Evolutionary conservation across 1,140 invertebrate genomes (phyloP), one percentile per base, ranked within the genome.

Genomic region (Theocolax elegans): DNA sequence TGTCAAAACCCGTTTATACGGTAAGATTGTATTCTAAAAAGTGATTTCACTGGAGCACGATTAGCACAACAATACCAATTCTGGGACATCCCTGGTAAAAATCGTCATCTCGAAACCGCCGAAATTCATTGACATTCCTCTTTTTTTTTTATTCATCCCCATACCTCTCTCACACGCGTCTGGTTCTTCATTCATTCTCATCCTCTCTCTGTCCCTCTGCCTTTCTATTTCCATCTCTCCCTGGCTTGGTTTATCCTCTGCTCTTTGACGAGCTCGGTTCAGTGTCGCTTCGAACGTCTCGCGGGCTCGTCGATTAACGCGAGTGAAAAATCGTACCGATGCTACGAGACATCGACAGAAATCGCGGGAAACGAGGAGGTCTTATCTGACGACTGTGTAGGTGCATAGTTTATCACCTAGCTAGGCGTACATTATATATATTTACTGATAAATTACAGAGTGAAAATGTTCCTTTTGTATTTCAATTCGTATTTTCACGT

Each of bases 91-190:
- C 4, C 31, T 6, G 10, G 10, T 6, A 35, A 35, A 35, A 35
- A 35, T 35, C 4, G 10, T 35, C 10, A 4, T 35, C 31, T 35
- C 4, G 31, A 10, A 35, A 35, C 10, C 10, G 31, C 31, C 31
- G 31, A 4, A 6, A 35, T 10, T 35, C 31, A 6, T 35, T 35
- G 31, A 35, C 10, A 35, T 35, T 58, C 54, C 49, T 46, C 46
- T 49, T 49, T 48, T 21, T 49, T 40, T 65, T 65, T 42, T 42
- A 54, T 54, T 54, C 63, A 54, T 64, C 63, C 63, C 49, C 35
- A 15, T 27, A 4, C 4, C 56, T 21, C 31, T 40, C 60, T 51
- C 29, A 4, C 10, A 15, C 12, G 8, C n/a, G 4, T 1, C 10
- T 7, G 2, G 17, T 25, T 13, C 0, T 4, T 3, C 10, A 2